A percentile compares a stretch with the other conserved stretches of the same genome.
phyloP scores from a whole-genome alignment of 2,797 vertebrate species.

The Diplodus sargus region DNA sequence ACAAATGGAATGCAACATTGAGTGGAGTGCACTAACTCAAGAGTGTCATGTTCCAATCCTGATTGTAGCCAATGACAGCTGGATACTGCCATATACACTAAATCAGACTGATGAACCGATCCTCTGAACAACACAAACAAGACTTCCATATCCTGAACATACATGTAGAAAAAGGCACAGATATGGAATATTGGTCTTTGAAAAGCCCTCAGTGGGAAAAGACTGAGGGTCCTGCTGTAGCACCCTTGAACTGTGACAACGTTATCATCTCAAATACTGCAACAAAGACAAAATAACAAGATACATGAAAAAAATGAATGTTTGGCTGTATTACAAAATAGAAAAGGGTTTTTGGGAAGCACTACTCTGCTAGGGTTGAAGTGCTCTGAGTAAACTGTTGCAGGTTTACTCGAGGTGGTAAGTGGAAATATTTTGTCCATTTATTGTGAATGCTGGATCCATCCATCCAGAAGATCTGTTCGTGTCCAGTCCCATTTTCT shows the following conservation, averaged over 20 bases:
- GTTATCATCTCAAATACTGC: constrained; percentile 67
- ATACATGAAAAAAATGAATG: constrained; percentile 50
- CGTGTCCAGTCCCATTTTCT: constrained; percentile 36
- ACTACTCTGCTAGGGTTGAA: constrained; percentile 66
- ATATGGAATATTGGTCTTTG: constrained; percentile 82
- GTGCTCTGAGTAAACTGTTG: constrained; percentile 70
- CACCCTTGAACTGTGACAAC: constrained; percentile 80
- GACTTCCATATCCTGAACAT: constrained; percentile 73
- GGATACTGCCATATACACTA: constrained; percentile 39
- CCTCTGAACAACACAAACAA: constrained; percentile 46
- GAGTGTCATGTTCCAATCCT: constrained; percentile 59
- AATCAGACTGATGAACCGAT: constrained; percentile 27
- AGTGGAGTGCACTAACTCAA: constrained; percentile 62
- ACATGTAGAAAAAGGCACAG: constrained; percentile 80
- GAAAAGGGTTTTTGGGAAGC: constrained; percentile 59
- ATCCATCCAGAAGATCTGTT: constrained; percentile 3
- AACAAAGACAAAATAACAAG: constrained; percentile 53
- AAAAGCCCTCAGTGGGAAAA: constrained; percentile 70
- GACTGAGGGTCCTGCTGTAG: constrained; percentile 76
- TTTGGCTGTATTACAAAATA: constrained; percentile 71
- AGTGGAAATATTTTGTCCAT: constrained; percentile 37
- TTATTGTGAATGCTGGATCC: constrained; percentile 35
- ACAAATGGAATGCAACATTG: constrained; percentile 77
- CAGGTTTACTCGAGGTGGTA: constrained; percentile 43
- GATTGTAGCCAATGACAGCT: constrained; percentile 64